Conservation (phyloP, 2,797 vertebrate species). For the Mycteria americana region DNA sequence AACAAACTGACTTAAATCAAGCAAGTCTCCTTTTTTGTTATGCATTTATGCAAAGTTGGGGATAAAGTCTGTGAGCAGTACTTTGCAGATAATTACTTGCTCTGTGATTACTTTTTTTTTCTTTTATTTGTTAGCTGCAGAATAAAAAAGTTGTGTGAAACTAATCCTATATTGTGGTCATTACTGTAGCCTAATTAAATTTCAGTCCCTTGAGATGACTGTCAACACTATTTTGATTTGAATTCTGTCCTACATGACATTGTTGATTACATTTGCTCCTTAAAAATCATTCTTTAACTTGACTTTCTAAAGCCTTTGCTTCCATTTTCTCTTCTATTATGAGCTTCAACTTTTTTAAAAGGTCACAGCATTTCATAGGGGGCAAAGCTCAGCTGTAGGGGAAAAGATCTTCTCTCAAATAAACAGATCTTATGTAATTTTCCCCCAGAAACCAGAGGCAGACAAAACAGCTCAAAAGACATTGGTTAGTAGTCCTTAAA, state of each 20-base stretch:
- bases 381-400: neutral
- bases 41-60: neutral
- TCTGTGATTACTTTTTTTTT: neutral
- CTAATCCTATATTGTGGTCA: neutral
- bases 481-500: neutral
- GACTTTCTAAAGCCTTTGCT: conserved; percentile 20
- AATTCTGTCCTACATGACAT: neutral
- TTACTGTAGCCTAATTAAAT: conserved; percentile 12
- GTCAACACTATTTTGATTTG: neutral
- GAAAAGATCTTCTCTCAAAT: neutral
- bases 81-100: neutral
- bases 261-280: neutral
- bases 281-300: conserved; percentile 13
- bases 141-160: neutral
- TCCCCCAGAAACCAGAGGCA: neutral
- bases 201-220: conserved; percentile 4
- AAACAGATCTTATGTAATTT: neutral
- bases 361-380: neutral
- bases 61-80: neutral
- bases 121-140: neutral
- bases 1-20: neutral
- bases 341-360: neutral
- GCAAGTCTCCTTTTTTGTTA: neutral
- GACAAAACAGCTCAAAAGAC: neutral
- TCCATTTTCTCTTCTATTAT: neutral